These are phyloP conservation scores for Bugula neritina DNA, from an alignment of 2,888 invertebrate genomes.

Conservation along the genomic window DNA sequence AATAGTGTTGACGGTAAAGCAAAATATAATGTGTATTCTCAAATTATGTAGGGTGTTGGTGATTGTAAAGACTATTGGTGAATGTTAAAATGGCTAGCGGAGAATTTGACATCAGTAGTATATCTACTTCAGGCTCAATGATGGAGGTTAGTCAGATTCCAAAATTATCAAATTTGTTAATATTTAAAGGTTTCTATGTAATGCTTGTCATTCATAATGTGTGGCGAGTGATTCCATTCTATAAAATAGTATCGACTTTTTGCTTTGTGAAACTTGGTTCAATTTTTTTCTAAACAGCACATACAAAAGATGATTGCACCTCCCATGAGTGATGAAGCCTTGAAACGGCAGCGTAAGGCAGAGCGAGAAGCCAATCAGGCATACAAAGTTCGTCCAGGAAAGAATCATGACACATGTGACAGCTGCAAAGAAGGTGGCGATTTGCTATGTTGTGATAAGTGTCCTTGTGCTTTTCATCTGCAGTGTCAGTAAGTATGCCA, in stretches of 20 bases:
- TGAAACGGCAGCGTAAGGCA: constrained; percentile 58
- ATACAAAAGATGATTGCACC: constrained; percentile 82
- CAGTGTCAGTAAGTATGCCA: constrained; percentile 76
- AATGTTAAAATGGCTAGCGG: not conserved
- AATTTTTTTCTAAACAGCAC: too few species aligned
- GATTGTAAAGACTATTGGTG: too few species aligned
- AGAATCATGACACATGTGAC: constrained; percentile 85
- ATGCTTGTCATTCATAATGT: too few species aligned
- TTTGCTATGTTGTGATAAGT: constrained; percentile 88
- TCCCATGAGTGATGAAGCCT: constrained; percentile 68
- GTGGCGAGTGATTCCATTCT: too few species aligned
- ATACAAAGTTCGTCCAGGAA: constrained; percentile 44
- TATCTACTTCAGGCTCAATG: not conserved
- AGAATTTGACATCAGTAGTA: not conserved
- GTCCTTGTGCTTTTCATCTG: constrained; percentile 90
- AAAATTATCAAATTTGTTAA: too few species aligned
- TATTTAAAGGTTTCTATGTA: too few species aligned
- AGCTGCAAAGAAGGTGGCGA: constrained; percentile 91
- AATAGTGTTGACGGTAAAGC: too few species aligned
- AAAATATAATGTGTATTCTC: too few species aligned
- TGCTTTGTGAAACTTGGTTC: too few species aligned
- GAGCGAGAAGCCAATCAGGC: constrained; percentile 54
- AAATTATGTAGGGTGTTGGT: too few species aligned
- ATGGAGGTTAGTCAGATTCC: constrained; percentile 23
- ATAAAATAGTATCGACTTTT: too few species aligned